These are phyloP conservation scores for Brachyhypopomus occidentalis DNA, from an alignment of 2,113 vertebrate genomes.

Conservation along the genomic window DNA sequence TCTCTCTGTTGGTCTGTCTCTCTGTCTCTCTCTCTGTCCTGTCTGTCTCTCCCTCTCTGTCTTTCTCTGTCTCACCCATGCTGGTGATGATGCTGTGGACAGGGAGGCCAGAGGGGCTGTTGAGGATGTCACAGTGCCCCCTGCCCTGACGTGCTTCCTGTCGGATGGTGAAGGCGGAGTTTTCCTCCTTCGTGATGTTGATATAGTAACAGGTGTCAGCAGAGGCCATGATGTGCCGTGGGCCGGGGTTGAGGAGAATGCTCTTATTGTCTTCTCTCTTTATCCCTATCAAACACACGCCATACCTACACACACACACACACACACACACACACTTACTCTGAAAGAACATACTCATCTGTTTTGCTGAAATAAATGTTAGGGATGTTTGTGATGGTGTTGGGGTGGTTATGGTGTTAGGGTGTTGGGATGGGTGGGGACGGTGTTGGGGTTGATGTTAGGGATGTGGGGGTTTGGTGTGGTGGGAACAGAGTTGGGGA, in stretches of 20 bases:
- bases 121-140: slow-evolving; percentile 72
- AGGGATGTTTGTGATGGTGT: too few species aligned
- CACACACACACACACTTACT: not conserved
- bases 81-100: slow-evolving; percentile 94
- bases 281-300: slow-evolving; percentile 93
- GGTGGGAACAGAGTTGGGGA: too few species aligned
- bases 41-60: not conserved
- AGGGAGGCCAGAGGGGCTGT: slow-evolving; percentile 86
- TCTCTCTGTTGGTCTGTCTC: too few species aligned
- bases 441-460: too few species aligned
- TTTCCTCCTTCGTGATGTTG: slow-evolving; percentile 97
- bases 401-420: too few species aligned
- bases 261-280: slow-evolving; percentile 94
- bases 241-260: slow-evolving; percentile 95
- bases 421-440: too few species aligned
- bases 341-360: too few species aligned
- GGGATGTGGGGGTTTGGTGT: too few species aligned
- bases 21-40: too few species aligned
- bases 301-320: slow-evolving; percentile 77
- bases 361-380: too few species aligned
- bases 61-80: slow-evolving; percentile 81
- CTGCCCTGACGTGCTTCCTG: slow-evolving; percentile 82
- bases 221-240: slow-evolving; percentile 88
- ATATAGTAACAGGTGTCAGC: slow-evolving; percentile 93
- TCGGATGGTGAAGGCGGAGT: slow-evolving; percentile 90